Conservation (phyloP, 1,140 invertebrate genomes). For the Lithobius niger region DNA sequence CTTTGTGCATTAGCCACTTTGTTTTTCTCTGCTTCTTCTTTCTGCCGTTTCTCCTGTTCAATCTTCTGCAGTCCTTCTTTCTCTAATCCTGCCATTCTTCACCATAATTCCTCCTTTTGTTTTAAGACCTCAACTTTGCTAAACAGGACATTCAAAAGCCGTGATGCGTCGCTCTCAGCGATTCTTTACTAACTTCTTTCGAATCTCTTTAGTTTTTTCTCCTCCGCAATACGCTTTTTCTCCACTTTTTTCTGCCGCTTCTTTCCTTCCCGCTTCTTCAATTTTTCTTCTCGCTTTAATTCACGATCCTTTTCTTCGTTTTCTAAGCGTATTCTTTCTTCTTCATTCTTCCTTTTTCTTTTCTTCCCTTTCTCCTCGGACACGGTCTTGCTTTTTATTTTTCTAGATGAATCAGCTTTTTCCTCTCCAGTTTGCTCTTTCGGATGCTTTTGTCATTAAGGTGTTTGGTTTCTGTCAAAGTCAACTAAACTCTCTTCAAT, state of each 20-base stretch:
- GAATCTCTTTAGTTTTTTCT: constrained; percentile 4
- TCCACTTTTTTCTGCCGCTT: neutral
- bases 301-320: constrained; percentile 33
- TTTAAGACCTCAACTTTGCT: neutral
- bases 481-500: too few relatives aligned
- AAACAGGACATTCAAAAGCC: constrained; percentile 4
- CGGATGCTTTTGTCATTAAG: neutral
- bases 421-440: too few relatives aligned
- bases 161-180: neutral
- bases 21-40: constrained; percentile 9
- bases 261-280: constrained; percentile 9
- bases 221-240: neutral
- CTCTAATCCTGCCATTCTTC: constrained; percentile 17
- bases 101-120: constrained; percentile 23
- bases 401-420: too few relatives aligned
- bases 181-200: neutral
- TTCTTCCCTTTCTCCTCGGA: too few relatives aligned
- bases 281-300: constrained; percentile 8
- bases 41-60: constrained; percentile 27
- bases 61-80: constrained; percentile 31
- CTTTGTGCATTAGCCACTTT: too few relatives aligned
- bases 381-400: too few relatives aligned
- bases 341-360: too few relatives aligned
- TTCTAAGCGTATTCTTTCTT: constrained; percentile 17
- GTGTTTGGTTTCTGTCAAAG: too few relatives aligned